phyloP scores from a whole-genome alignment of 1,140 invertebrate genomes.

The Cydia strobilella region DNA sequence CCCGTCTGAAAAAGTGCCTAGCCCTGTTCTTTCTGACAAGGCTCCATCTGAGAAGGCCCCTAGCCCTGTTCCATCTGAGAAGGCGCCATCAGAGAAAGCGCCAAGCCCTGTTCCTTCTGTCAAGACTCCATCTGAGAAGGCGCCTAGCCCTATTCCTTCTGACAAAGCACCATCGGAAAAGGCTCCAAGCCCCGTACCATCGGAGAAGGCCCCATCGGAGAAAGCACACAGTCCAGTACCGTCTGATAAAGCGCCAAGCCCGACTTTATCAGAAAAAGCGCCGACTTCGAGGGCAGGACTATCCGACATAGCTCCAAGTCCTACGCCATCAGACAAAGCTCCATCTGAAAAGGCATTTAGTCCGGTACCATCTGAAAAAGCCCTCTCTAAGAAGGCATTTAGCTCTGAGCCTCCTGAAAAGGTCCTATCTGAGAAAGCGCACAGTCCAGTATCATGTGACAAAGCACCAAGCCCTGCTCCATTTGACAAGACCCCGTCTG shows the following conservation, averaged over 20 bases:
- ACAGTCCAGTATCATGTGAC: slow-evolving; percentile 12
- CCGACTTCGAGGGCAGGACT: background rate
- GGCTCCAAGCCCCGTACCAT: background rate
- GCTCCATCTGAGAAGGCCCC: background rate
- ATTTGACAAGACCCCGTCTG: background rate
- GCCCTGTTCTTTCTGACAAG: background rate
- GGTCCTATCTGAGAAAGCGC: slow-evolving; percentile 18
- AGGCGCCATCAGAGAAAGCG: background rate
- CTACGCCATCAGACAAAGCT: background rate
- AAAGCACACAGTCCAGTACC: background rate
- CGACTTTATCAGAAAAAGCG: background rate
- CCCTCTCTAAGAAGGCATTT: slow-evolving; percentile 15
- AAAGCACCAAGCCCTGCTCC: background rate
- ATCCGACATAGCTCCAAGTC: slow-evolving; percentile 20
- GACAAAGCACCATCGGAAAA: background rate
- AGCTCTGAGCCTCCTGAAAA: slow-evolving; percentile 33
- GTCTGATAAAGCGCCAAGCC: background rate
- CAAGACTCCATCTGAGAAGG: background rate
- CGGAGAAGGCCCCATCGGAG: background rate
- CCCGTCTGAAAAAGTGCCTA: background rate
- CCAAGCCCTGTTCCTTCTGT: background rate
- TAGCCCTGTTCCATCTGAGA: background rate
- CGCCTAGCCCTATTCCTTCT: too few species aligned
- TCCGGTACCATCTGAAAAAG: slow-evolving; percentile 29
- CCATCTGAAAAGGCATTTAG: slow-evolving; percentile 16